Percentiles rank a stretch among this genome's conserved stretches.
These are phyloP conservation scores for Drosophila biarmipes DNA, from an alignment of 1,140 invertebrate genomes.

Conservation along the genomic window DNA sequence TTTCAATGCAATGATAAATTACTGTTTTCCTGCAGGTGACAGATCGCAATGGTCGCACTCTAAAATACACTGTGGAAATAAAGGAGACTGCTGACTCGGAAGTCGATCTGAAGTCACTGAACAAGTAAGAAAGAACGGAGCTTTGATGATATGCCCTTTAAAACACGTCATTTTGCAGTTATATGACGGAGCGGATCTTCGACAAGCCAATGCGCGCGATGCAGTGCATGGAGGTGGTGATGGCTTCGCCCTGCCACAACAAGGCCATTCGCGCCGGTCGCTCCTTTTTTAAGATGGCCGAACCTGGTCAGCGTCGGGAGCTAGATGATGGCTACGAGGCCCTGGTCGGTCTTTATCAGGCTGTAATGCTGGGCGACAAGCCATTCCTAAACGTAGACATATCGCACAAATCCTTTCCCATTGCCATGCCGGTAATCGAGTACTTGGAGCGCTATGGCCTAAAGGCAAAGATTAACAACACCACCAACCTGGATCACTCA, in stretches of 20 bases:
- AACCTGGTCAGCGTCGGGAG: slow-evolving; percentile 31
- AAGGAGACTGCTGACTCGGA: slow-evolving; percentile 86
- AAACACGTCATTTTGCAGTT: slow-evolving; percentile 40
- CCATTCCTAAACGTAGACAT: slow-evolving; percentile 91
- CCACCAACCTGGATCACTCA: slow-evolving; percentile 2
- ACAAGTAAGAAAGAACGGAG: slow-evolving; percentile 68
- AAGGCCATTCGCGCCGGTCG: slow-evolving; percentile 86
- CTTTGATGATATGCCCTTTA: neutral
- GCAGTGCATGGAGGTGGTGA: slow-evolving; percentile 93
- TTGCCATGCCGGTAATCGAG: slow-evolving; percentile 84
- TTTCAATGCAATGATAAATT: no score
- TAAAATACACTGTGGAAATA: slow-evolving; percentile 87
- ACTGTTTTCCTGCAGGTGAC: slow-evolving; percentile 36
- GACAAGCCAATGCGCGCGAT: slow-evolving; percentile 88
- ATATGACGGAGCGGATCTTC: slow-evolving; percentile 69
- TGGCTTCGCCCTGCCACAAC: slow-evolving; percentile 85
- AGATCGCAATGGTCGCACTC: slow-evolving; percentile 49
- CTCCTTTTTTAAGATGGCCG: slow-evolving; percentile 83
- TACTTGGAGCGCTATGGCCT: slow-evolving; percentile 56
- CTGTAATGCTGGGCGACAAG: slow-evolving; percentile 89
- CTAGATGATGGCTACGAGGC: slow-evolving; percentile 89
- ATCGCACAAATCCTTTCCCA: slow-evolving; percentile 89
- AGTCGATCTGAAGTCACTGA: slow-evolving; percentile 85
- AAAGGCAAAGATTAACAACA: neutral
- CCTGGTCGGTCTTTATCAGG: slow-evolving; percentile 90